These are phyloP conservation scores for Thunnus thynnus DNA, from an alignment of 2,113 vertebrate genomes.

Conservation along the genomic window DNA sequence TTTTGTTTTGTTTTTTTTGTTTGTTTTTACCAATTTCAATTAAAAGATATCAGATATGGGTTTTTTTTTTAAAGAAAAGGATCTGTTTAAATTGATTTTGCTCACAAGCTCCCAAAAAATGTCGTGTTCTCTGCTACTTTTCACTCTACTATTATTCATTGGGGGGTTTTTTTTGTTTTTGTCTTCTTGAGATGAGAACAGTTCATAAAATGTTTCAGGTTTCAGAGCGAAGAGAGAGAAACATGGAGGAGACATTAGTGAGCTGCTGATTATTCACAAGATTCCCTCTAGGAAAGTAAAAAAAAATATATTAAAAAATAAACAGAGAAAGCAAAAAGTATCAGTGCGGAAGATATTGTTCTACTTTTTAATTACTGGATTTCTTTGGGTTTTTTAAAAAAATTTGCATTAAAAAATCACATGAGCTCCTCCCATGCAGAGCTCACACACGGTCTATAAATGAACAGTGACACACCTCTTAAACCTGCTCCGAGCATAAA, in stretches of 20 bases:
- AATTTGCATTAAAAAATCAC: neutral
- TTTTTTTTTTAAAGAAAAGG: neutral
- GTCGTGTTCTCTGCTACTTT: no score
- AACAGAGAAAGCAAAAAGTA: no score
- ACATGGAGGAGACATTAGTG: neutral
- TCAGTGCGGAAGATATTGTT: no score
- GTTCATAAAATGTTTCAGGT: neutral
- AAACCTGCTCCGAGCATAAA: constrained; percentile 26
- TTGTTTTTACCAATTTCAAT: no score
- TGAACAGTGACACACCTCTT: neutral
- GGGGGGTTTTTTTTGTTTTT: no score
- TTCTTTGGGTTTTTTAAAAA: no score
- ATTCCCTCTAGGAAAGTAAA: neutral
- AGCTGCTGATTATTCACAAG: neutral
- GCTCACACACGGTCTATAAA: neutral
- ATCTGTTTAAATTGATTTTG: neutral
- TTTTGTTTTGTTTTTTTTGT: no score
- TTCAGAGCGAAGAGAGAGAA: neutral
- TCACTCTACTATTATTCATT: no score
- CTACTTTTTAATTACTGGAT: neutral
- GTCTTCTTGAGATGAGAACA: no score
- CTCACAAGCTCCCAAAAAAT: no score
- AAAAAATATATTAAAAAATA: neutral
- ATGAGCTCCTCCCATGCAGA: neutral
- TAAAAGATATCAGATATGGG: no score